Conservation (phyloP, 2,113 vertebrate genomes). For the Melanerpes formicivorus region DNA sequence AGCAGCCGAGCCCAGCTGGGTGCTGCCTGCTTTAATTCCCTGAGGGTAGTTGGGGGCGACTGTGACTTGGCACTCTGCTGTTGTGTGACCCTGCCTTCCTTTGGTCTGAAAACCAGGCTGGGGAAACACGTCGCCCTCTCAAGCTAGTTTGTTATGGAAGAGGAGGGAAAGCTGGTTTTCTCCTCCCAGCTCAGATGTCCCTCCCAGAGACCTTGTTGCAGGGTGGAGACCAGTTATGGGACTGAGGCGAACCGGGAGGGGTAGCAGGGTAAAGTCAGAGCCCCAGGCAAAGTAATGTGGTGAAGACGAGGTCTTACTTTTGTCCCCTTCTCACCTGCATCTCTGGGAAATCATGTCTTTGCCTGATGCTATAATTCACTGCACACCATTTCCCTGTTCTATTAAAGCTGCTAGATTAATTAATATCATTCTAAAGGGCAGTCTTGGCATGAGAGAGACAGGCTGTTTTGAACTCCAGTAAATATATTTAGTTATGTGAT, state of each 20-base stretch:
- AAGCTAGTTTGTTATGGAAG: neutral
- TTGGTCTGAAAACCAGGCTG: neutral
- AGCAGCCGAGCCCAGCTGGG: neutral
- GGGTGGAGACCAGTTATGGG: neutral
- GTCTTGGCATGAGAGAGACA: slow-evolving; percentile 25
- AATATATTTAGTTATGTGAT: slow-evolving; percentile 15
- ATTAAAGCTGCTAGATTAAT: slow-evolving; percentile 57
- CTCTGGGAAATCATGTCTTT: neutral
- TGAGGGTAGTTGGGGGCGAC: neutral
- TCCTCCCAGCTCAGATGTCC: neutral
- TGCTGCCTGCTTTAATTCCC: neutral
- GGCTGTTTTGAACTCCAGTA: slow-evolving; percentile 43
- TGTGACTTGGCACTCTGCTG: neutral
- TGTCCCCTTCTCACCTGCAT: neutral
- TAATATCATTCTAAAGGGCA: slow-evolving; percentile 40
- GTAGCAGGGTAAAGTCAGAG: neutral
- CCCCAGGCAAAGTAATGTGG: fast-evolving
- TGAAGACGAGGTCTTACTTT: neutral
- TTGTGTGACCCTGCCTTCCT: neutral
- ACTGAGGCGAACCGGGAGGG: neutral
- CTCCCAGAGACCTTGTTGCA: neutral
- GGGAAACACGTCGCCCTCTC: neutral
- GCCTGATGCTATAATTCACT: slow-evolving; percentile 38
- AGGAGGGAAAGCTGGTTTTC: neutral
- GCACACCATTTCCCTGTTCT: slow-evolving; percentile 28